Conservation (phyloP, 2,797 vertebrate genomes). For the Hypotaenidia okinawae region DNA sequence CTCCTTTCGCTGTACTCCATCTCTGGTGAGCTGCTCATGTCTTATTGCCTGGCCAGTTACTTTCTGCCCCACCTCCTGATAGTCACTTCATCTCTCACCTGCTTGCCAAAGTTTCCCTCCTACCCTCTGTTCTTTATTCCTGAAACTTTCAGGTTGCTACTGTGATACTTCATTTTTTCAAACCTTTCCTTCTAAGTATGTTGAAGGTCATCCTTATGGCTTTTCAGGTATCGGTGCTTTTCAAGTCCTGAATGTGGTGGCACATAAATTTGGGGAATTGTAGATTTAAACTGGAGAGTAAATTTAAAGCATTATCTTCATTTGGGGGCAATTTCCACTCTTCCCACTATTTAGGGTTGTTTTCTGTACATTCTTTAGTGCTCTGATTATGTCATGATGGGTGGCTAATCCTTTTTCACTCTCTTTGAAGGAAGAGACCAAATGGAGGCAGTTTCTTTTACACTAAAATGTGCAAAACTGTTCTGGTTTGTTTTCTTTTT, state of each 20-base stretch:
- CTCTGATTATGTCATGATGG: background rate
- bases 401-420: background rate
- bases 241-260: background rate
- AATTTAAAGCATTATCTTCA: background rate
- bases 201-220: background rate
- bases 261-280: background rate
- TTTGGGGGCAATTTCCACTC: background rate
- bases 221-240: background rate
- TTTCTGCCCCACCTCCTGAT: background rate
- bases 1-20: background rate
- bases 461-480: background rate
- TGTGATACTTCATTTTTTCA: background rate
- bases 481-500: conserved; percentile 15
- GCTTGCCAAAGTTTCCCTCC: background rate
- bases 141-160: background rate
- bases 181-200: background rate
- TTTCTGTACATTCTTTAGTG: background rate
- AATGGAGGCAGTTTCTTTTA: background rate
- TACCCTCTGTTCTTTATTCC: background rate
- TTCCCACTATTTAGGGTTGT: background rate
- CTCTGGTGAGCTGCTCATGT: fast-evolving
- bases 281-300: background rate
- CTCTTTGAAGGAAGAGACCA: background rate
- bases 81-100: background rate
- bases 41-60: background rate